These are phyloP conservation scores for Dasyornis broadbenti DNA, from an alignment of 2,113 vertebrate species.

Conservation along the genomic window DNA sequence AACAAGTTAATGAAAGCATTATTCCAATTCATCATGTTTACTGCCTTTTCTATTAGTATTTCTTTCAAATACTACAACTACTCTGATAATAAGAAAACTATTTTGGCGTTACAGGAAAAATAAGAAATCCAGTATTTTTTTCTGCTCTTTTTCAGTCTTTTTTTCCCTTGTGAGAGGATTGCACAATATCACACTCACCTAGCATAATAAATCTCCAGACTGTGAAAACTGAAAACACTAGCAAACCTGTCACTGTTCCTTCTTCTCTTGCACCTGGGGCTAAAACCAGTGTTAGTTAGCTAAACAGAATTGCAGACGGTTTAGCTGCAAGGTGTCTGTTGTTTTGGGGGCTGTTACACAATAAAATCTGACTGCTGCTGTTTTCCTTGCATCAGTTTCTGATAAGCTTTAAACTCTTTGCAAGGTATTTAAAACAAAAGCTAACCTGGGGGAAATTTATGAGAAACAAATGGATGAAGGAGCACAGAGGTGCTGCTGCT, in stretches of 20 bases:
- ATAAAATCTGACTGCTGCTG: not conserved
- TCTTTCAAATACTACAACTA: not conserved
- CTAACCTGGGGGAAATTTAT: not conserved
- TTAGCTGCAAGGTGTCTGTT: not conserved
- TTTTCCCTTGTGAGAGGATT: not conserved
- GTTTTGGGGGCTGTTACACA: not conserved
- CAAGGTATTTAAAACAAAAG: not conserved
- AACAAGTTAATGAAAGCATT: not conserved
- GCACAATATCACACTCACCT: not conserved
- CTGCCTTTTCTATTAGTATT: not conserved
- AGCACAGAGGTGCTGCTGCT: fast-evolving
- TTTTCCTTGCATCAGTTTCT: not conserved
- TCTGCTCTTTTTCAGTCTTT: not conserved
- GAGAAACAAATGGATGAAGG: not conserved
- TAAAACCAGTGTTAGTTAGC: not conserved
- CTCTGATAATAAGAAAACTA: not conserved
- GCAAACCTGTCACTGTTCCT: not conserved
- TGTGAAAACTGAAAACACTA: not conserved
- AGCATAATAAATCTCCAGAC: not conserved
- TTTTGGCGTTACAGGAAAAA: not conserved
- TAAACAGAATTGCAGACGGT: not conserved
- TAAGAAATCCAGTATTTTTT: not conserved
- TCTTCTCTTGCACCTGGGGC: not conserved
- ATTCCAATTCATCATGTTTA: not conserved
- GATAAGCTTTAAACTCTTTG: not conserved